Conservation (phyloP, 2,888 invertebrate species). For the Amiota mariae region DNA sequence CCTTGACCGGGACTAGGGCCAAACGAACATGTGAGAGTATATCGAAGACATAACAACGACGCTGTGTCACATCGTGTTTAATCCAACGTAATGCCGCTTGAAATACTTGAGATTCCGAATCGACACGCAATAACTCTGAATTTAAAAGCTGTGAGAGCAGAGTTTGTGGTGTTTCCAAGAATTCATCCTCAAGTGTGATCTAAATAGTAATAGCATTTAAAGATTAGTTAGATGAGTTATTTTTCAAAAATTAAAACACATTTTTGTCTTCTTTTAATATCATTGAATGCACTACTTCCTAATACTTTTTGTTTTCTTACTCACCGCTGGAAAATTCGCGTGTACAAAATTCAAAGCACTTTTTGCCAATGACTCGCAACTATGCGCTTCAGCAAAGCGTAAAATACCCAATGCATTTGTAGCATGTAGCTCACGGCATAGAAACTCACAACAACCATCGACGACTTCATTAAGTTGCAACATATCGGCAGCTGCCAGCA, state of each 20-base stretch:
- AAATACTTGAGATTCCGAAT: conserved; percentile 91
- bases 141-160: conserved; percentile 84
- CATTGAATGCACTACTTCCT: background rate
- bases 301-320: conserved; percentile 75
- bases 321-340: conserved; percentile 84
- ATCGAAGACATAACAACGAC: conserved; percentile 89
- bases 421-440: conserved; percentile 88
- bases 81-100: conserved; percentile 92
- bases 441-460: conserved; percentile 86
- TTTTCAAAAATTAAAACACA: too few relatives aligned
- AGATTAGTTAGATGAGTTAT: too few relatives aligned
- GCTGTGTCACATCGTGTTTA: conserved; percentile 83
- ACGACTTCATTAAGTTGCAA: conserved; percentile 88
- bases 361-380: conserved; percentile 84
- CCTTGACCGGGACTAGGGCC: conserved; percentile 86
- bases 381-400: conserved; percentile 92
- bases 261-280: background rate
- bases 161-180: conserved; percentile 86
- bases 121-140: conserved; percentile 90
- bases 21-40: conserved; percentile 87
- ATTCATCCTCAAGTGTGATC: conserved; percentile 85
- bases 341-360: conserved; percentile 88
- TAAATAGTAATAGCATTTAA: conserved; percentile 36
- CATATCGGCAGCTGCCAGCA: conserved; percentile 94
- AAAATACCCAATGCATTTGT: conserved; percentile 92